Evolutionary conservation across 2,888 invertebrate genomes (phyloP).

Genomic region (Apamea monoglypha): DNA sequence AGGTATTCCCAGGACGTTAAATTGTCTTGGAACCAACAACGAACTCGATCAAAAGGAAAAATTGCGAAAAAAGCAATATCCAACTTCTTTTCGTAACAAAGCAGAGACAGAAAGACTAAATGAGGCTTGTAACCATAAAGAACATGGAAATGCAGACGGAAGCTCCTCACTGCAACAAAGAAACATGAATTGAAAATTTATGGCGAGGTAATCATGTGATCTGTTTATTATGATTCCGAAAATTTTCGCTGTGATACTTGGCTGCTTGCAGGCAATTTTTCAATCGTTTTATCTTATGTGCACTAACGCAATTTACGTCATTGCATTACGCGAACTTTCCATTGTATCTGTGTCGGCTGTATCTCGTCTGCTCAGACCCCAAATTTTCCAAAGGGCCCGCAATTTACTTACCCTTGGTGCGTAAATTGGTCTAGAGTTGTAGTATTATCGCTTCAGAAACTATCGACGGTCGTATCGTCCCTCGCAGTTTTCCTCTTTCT

Average conservation of each 20-base stretch:
- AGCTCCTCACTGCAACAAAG: slow-evolving; percentile 51
- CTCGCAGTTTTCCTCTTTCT: slow-evolving; percentile 68
- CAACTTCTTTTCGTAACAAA: slow-evolving; percentile 62
- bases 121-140: slow-evolving; percentile 65
- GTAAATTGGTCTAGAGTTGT: slow-evolving; percentile 76
- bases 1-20: slow-evolving; percentile 57
- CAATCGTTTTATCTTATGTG: slow-evolving; percentile 53
- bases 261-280: slow-evolving; percentile 36
- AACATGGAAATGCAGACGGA: slow-evolving; percentile 59
- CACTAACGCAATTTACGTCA: slow-evolving; percentile 55
- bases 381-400: slow-evolving; percentile 66
- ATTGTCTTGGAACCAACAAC: slow-evolving; percentile 55
- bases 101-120: slow-evolving; percentile 61
- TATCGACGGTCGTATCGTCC: slow-evolving; percentile 70
- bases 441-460: slow-evolving; percentile 76
- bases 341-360: slow-evolving; percentile 55
- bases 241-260: slow-evolving; percentile 17
- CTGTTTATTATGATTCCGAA: slow-evolving; percentile 45
- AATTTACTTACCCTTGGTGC: slow-evolving; percentile 74
- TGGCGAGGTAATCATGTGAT: slow-evolving; percentile 56
- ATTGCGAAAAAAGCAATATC: slow-evolving; percentile 60
- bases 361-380: slow-evolving; percentile 66
- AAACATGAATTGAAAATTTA: slow-evolving; percentile 48
- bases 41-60: slow-evolving; percentile 63
- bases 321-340: slow-evolving; percentile 48